Base-by-base conservation (phyloP, 2,888 invertebrate species). In the Cancer borealis region DNA sequence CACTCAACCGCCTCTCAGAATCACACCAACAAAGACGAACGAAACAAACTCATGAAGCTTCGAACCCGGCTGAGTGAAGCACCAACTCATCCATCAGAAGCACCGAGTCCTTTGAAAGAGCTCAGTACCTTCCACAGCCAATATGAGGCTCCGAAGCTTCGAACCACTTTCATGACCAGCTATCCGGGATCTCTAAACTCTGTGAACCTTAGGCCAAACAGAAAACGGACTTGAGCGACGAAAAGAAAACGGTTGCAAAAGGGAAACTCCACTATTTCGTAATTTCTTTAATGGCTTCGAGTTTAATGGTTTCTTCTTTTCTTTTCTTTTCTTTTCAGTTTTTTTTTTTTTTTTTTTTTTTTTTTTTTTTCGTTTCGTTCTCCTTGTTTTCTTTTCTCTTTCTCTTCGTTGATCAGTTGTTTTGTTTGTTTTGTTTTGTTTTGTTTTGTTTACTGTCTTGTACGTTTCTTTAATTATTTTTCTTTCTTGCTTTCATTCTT, bases 201-300 rank as follows among this genome's bases (percentile, higher is more conserved):
- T n/a, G n/a, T 66, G 66, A 66, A 66, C 66, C n/a, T 66, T 14
- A 66, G 66, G 66, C 66, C 66, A 66, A 66, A 66, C 66, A 66
- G n/a, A n/a, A 66, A 66, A 66, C 66, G 66, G 66, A n/a, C 17
- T 66, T 21, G 66, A 66, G 66, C n/a, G 66, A 66, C 6, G 66
- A 66, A 66, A 66, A n/a, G 66, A 66, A 66, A 66, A 66, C 66
- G n/a, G 66, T 66, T 66, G 14, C 8, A 6, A 54, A 17, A 17
- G 66, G 14, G n/a, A 66, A 66, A 14, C 21, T n/a, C 4, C 6
- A 6, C 66, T 66, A 66, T 66, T 66, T 66, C 66, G n/a, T 66
- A 66, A 66, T 17, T n/a, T 66, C 66, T 66, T n/a, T n/a, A 66
- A 66, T 66, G 66, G 66, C n/a, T 66, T 21, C 1, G n/a, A 66